phyloP scores from a whole-genome alignment of 2,888 invertebrate genomes.

The Chamaedrilus cognettii region DNA sequence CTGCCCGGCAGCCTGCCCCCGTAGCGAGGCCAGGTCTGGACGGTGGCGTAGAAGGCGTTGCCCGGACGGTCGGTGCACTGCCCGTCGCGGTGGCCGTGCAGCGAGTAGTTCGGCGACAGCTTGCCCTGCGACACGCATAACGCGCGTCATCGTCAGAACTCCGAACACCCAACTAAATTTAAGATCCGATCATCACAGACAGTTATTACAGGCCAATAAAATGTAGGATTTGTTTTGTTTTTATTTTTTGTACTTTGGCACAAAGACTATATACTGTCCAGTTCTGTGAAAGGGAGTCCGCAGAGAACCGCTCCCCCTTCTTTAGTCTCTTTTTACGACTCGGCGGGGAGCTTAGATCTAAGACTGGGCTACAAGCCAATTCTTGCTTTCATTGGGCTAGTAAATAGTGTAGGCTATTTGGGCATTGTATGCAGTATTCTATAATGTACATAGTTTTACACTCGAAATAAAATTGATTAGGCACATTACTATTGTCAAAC shows the following conservation, averaged over 20 bases:
- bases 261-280: too few species aligned
- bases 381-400: too few species aligned
- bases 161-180: background rate
- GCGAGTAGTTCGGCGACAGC: conserved; percentile 40
- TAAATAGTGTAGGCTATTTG: too few species aligned
- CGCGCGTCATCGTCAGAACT: background rate
- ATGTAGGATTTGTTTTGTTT: too few species aligned
- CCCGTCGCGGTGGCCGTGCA: conserved; percentile 48
- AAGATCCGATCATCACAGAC: background rate
- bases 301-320: too few species aligned
- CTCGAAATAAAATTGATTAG: too few species aligned
- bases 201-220: too few species aligned
- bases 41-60: conserved; percentile 40
- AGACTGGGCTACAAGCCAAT: too few species aligned
- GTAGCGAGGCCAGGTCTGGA: conserved; percentile 39
- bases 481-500: background rate
- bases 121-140: conserved; percentile 32
- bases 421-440: background rate
- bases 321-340: too few species aligned
- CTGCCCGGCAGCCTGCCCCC: background rate
- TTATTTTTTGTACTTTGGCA: too few species aligned
- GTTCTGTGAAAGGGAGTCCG: too few species aligned
- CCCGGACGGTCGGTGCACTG: conserved; percentile 45
- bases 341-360: too few species aligned
- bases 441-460: background rate